A percentile compares a stretch with the other conserved stretches of the same genome.
These are phyloP conservation scores for Bergia sp. DNA, from an alignment of 92 coral and sea anemone species.

Conservation along the genomic window DNA sequence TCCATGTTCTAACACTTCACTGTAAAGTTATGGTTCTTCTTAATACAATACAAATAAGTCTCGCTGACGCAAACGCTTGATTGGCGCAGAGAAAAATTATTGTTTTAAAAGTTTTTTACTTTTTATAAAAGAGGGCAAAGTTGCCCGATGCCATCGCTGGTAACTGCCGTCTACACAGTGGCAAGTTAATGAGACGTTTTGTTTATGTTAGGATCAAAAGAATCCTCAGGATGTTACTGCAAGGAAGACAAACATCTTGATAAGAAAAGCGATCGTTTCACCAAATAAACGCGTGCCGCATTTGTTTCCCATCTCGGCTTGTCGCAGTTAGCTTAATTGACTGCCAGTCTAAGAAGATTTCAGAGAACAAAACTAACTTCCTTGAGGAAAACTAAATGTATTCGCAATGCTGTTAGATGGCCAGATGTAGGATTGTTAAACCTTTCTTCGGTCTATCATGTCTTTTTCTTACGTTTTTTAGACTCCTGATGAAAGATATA, in stretches of 20 bases:
- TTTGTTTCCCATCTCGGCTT: constrained; percentile 36
- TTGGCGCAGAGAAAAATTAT: constrained; percentile 23
- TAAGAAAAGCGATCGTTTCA: constrained; percentile 51
- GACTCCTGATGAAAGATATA: constrained; percentile 56
- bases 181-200: constrained; percentile 26
- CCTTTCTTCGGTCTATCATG: neutral
- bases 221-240: constrained; percentile 39
- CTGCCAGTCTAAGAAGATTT: constrained; percentile 31
- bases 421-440: neutral
- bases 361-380: constrained; percentile 3
- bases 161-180: constrained; percentile 28
- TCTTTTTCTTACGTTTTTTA: constrained; percentile 27
- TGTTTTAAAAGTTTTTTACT: constrained; percentile 23
- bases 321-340: constrained; percentile 22
- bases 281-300: constrained; percentile 44
- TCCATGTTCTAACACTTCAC: constrained; percentile 21
- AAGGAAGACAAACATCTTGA: constrained; percentile 47
- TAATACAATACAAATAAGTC: constrained; percentile 36
- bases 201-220: constrained; percentile 19
- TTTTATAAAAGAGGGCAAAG: constrained; percentile 18
- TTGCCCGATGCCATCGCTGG: constrained; percentile 4
- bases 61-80: constrained; percentile 43
- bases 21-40: constrained; percentile 33
- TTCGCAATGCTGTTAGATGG: neutral
- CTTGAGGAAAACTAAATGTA: neutral